Base-by-base conservation (phyloP, 2,113 vertebrate genomes). In the Phrynocephalus versicolor region DNA sequence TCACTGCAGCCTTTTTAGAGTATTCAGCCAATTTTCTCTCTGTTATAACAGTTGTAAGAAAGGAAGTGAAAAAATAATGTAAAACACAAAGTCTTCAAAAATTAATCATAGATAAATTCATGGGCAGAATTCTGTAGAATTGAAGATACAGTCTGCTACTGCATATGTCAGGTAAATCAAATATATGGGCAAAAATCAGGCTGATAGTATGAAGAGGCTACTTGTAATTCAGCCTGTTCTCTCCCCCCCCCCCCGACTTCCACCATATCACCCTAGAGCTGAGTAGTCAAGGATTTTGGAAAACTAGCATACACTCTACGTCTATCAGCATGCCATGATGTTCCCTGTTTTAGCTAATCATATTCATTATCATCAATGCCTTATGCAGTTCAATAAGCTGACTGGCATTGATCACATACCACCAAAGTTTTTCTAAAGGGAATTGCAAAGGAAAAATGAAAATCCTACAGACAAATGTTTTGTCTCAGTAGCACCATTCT, bases 1-100 rank as follows among this genome's bases (percentile, higher is more conserved):
- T 97, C 92, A 95, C 94, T 19, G 97, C 90, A 23, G 93, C 94
- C 94, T 98, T 99, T 95, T 95, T 98, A 13, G 97, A 98, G 72
- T 95, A 98, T 92, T 99, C 98, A 51, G 98, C 98, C 95, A 99
- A 92, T 95, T 97, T 99, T 95, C 97, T 97, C 95, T 99, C 98
- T 99, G 96, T 94, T 86, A 88, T 27, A 93, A 90, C 76, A 21
- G 0, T 23, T 93, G 69, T 55, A 93, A 91, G 23, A 90, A 79
- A 92, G 27, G 1, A 60, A 2, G 57, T 33, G 79, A 62, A 71
- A 45, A 27, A 39, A 45, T 3, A 7, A 3, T 60, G 16, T 58
- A 58, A 58, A 70, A 84, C 27, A 74, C 27, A 6, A n/a, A n/a
- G 51, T 83, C 21, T 35, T 77, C 45, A 51, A 51, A 51, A 6